phyloP scores from a whole-genome alignment of 2,113 vertebrate genomes.

The Abramis brama region DNA sequence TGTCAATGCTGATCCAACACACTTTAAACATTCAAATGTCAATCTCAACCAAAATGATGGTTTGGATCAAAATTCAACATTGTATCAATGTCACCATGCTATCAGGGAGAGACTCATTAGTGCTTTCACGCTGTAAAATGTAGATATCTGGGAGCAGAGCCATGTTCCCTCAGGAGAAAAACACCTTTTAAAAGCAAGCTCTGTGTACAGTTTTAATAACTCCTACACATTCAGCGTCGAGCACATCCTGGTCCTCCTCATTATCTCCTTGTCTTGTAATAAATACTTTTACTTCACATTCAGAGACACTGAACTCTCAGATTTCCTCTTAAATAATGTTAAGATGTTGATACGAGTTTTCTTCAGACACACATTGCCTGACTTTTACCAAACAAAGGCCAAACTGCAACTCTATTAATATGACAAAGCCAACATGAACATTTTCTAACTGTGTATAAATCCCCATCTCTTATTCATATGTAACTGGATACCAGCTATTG shows the following conservation, averaged over 20 bases:
- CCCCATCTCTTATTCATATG: not conserved
- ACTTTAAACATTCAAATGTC: too few species aligned
- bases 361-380: not conserved
- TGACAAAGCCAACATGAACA: not conserved
- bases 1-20: too few species aligned
- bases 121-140: not conserved
- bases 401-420: not conserved
- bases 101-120: not conserved
- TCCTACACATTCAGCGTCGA: conserved; percentile 18
- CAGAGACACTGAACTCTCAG: not conserved
- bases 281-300: not conserved
- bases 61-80: too few species aligned
- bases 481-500: conserved; percentile 21
- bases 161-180: conserved; percentile 16
- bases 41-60: too few species aligned
- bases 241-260: not conserved
- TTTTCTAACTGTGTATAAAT: not conserved
- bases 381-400: conserved; percentile 1
- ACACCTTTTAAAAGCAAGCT: not conserved
- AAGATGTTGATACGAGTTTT: not conserved
- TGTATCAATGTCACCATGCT: too few species aligned
- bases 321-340: not conserved
- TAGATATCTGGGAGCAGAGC: not conserved
- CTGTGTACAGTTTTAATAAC: not conserved
- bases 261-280: not conserved